Evolutionary conservation across 2,113 vertebrate genomes (phyloP), one percentile per base, ranked within the genome.

Genomic region (Cariama cristata): DNA sequence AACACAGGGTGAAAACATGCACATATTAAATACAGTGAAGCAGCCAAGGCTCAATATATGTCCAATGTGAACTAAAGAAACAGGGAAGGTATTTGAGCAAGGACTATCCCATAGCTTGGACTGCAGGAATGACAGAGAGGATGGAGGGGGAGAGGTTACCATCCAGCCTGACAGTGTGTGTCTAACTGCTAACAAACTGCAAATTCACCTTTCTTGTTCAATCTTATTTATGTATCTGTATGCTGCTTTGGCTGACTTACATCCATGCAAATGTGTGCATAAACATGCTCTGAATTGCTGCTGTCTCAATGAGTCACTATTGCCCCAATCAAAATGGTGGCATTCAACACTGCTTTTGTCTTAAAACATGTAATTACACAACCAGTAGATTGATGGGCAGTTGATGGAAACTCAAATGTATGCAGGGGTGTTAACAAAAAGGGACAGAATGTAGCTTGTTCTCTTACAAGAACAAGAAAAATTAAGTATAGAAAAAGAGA

Each of bases 221-320:
- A 55, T 72, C 73, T 60, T 63, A 80, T 93, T 87, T 84, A 79
- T 86, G 72, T 62, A 83, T 47, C 59, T 91, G 24, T 53, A 14
- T 22, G 42, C 68, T 91, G 86, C 72, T 91, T 90, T 58, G 83
- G 72, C 91, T 96, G 86, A 93, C 68, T 83, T 22, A 30, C 55
- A 42, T 59, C 72, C 73, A 24, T 67, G 86, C 45, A 86, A 62
- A 90, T 28, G 59, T 96, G 86, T 73, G 63, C 68, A 88, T 8
- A 89, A 86, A 63, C 88, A 93, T 0, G 59, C 92, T 92, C 59
- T 24, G 95, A 87, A 77, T 74, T 86, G 88, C 47, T 88, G 67
- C 64, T 86, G 85, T 94, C 82, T 94, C 79, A 88, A 19, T 93
- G 94, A 96, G 79, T 97, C 90, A 95, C 79, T 76, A 59, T 64